Conservation (phyloP, 2,797 vertebrate genomes). For the Spatula clypeata region DNA sequence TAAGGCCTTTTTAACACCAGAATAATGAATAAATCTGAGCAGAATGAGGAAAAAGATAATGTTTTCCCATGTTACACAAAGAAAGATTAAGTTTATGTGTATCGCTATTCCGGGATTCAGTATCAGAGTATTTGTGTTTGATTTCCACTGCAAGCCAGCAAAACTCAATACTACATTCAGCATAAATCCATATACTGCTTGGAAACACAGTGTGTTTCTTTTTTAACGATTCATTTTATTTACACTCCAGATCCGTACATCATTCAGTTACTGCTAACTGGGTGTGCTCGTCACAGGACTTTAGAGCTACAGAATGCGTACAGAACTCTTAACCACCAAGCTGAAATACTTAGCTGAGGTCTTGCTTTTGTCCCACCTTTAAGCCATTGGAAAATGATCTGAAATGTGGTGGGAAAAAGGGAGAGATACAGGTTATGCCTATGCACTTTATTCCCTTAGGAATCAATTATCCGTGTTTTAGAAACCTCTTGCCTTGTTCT, state of each 20-base stretch:
- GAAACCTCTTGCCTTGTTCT: background rate
- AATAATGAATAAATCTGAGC: background rate
- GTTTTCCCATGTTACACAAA: background rate
- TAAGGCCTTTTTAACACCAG: background rate
- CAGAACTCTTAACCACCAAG: background rate
- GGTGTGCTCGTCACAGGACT: background rate
- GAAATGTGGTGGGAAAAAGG: background rate
- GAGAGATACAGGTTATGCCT: background rate
- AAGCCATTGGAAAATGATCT: background rate
- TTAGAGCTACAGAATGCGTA: background rate
- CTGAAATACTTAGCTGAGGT: background rate
- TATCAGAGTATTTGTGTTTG: background rate
- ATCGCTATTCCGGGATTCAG: background rate
- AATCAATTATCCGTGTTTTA: background rate
- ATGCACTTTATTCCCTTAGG: background rate
- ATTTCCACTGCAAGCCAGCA: background rate
- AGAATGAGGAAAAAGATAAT: background rate
- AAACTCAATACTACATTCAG: background rate
- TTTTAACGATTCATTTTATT: background rate
- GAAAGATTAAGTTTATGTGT: background rate
- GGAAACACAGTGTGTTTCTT: background rate
- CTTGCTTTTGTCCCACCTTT: background rate
- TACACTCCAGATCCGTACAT: background rate
- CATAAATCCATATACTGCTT: background rate
- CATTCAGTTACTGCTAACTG: background rate